Evolutionary conservation across 1,140 invertebrate species (phyloP).

Genomic region (Ectropis grisescens): DNA sequence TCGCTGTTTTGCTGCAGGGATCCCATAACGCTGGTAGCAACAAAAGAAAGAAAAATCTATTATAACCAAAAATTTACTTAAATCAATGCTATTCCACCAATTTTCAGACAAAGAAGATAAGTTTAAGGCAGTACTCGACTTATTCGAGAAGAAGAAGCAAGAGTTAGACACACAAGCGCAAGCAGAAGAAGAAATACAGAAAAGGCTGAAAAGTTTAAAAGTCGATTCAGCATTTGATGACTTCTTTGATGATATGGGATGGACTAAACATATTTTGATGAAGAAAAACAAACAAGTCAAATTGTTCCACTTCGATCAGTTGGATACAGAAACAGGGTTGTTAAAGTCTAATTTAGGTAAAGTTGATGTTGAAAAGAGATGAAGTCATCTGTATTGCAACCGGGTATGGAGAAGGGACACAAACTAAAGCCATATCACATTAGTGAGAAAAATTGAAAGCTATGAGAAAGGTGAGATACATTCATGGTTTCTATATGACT

Average conservation of each 20-base stretch:
- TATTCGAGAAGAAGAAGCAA: constrained; percentile 48
- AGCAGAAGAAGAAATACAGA: constrained; percentile 35
- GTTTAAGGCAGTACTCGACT: constrained; percentile 28
- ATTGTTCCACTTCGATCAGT: constrained; percentile 47
- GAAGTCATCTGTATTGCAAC: constrained; percentile 75
- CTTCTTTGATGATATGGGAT: constrained; percentile 48
- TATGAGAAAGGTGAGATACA: constrained; percentile 71
- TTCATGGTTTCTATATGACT: too few relatives aligned
- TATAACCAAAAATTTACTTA: too few relatives aligned
- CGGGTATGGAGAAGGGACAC: constrained; percentile 77
- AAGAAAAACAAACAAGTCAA: constrained; percentile 22
- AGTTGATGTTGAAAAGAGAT: constrained; percentile 72
- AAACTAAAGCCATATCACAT: constrained; percentile 73
- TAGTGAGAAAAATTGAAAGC: constrained; percentile 72
- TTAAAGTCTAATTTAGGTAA: constrained; percentile 53
- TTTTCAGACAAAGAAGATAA: constrained; percentile 37
- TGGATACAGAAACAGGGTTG: constrained; percentile 61
- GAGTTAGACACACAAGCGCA: constrained; percentile 28
- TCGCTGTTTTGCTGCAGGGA: too few relatives aligned
- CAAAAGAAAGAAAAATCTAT: too few relatives aligned
- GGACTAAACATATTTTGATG: constrained; percentile 26
- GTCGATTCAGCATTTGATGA: constrained; percentile 42
- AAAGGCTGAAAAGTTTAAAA: constrained; percentile 43
- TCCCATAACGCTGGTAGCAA: too few relatives aligned
- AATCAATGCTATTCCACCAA: too few relatives aligned